Evolutionary conservation across 2,888 invertebrate genomes (phyloP), one percentile per base, ranked within the genome.

Genomic region (Oligia fasciuncula): DNA sequence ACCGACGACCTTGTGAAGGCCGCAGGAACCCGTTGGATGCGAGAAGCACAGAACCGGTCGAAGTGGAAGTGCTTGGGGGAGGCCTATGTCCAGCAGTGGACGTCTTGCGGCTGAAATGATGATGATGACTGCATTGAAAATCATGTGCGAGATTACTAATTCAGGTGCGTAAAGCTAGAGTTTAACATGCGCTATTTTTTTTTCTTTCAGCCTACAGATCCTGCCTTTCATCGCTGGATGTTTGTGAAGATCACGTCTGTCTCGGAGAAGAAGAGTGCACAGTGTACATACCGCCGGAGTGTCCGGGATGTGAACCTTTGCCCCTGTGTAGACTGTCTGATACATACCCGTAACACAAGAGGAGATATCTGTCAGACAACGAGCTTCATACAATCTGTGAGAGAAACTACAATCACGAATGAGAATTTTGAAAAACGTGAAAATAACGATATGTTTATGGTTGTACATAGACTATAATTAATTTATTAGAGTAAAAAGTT

Each of bases 271-370:
- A 96, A 84, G 94, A 89, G 76, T 96, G 96, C 84, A 81, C 94
- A 1, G 90, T 91, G 2, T 96, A 92, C 86, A 79, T 88, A 0
- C 96, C 96, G 0, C 94, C 95, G 0, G 89, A 94, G 68, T 96
- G 96, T 77, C 91, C 90, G 0, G 96, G 95, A 23, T 96, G 96
- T 76, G 96, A 96, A 83, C 95, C 96, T 0, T 72, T 95, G 51
- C 93, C 96, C 0, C 62, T 96, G 35, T 96, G 96, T 86, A 91
- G 85, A 73, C 23, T 75, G n/a, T 87, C 84, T 13, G 62, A 14
- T 0, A 49, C 19, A 14, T 80, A 76, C 40, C 35, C 49, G 14
- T 81, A 62, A 19, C 5, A 29, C 14, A 29, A 17, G 35, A 35
- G 9, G 2, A 46, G 14, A 73, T 11, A 3, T 66, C 11, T 14